Base-by-base conservation (phyloP, 2,888 invertebrate genomes). In the Galerucella calmariensis region DNA sequence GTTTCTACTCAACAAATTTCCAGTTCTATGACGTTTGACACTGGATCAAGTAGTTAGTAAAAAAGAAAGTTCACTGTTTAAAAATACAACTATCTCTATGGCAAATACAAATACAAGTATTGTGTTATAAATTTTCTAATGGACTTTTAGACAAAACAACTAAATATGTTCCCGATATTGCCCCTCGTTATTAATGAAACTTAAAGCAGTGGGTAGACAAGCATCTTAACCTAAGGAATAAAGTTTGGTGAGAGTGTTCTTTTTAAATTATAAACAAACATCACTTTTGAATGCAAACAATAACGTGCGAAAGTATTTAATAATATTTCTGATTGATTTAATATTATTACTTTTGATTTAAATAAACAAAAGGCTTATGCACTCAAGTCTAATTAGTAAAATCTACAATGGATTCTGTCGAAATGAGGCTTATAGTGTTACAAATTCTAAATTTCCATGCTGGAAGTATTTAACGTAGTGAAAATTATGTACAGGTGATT, bases 401-500 rank as follows among this genome's bases (percentile, higher is more conserved):
- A 61, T 69, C 68, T 69, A 69, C 69, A 51, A 12, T n/a, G 44
- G 68, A 16, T 59, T 46, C 41, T 69, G 68, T 46, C 20, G 12
- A 59, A 14, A 46, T 68, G 56, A 16, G 53, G 6, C 11, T 65
- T 16, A 48, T 65, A 65, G 20, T 65, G 65, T 44, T 24, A 2
- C 46, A 65, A 65, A 65, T 10, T 16, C 65, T 65, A 14, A 66
- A 66, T 9, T 24, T 58, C 44, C 69, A 69, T 69, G 69, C 69
- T 35, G 27, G 14, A 58, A 68, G 16, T 68, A 69, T 35, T 9
- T 9, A 53, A n/a, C 48, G 24, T 46, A 61, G 61, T 69, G 48
- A 63, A 62, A 70, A 16, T 24, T 46, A 63, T 70, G 63, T 63
- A 63, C 70, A 70, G 63, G 53, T 53, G 70, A 68, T 68, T 68